Base-by-base conservation (phyloP, 2,888 invertebrate genomes). In the Tetropium fuscum region DNA sequence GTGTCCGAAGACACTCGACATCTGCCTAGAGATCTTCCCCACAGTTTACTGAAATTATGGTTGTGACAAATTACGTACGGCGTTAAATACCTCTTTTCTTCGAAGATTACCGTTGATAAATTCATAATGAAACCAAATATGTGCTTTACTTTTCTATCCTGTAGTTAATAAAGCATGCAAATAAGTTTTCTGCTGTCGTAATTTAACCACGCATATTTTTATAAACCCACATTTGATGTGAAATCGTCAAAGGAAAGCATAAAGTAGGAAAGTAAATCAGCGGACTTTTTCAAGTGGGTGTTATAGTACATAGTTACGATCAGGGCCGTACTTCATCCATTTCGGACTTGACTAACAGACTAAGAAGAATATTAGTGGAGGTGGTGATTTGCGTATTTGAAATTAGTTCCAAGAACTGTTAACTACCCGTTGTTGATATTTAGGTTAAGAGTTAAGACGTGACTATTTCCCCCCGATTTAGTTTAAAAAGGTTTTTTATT, bases 31-130 rank as follows among this genome's bases (percentile, higher is more conserved):
- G 60, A 53, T 53, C 48, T 53, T 44, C 41, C 53, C 49, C 53
- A 60, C 43, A 57, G 27, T 58, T 57, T 36, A 44, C 51, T 43
- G 47, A 60, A 64, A 63, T 64, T 63, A 64, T 64, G 58, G 43
- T 64, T 64, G 60, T 61, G 67, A 67, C 60, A 65, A 65, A 65
- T 63, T 63, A 60, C 60, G 20, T 54, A 54, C 59, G 53, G 64
- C 58, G 64, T 60, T 64, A 64, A 64, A 64, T 60, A 59, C 61
- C 41, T 61, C 38, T 55, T 54, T 53, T 36, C 16, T 45, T 19
- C 36, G 11, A 16, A 55, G 60, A 58, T 60, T 32, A 13, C 25
- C 48, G 51, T 19, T 25, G 61, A 58, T 65, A 63, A 58, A 56
- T 19, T 43, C 15, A 49, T 30, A 34, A 32, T 48, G 55, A 62